These are phyloP conservation scores for Mya arenaria DNA, from an alignment of 1,140 invertebrate species.

Conservation along the genomic window DNA sequence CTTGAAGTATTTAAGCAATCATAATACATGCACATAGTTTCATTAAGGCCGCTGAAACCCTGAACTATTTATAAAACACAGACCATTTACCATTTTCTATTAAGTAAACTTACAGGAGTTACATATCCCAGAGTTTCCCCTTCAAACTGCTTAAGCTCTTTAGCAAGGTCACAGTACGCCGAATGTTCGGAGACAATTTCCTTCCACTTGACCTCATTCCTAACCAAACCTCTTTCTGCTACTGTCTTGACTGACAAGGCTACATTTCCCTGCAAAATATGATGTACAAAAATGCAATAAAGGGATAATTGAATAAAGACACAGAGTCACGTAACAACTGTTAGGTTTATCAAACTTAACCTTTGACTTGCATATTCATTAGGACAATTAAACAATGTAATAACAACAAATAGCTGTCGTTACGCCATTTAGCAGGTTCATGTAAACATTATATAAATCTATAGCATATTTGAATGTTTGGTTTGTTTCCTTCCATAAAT, in stretches of 20 bases:
- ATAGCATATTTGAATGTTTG: too few species aligned
- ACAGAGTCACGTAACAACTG: background rate
- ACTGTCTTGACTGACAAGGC: constrained; percentile 84
- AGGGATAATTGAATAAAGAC: background rate
- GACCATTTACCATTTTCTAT: too few species aligned
- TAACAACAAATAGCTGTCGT: too few species aligned
- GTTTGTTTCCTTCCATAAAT: too few species aligned
- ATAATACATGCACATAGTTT: too few species aligned
- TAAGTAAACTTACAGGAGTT: constrained; percentile 90
- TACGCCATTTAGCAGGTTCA: too few species aligned
- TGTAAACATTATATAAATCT: too few species aligned
- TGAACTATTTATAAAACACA: too few species aligned
- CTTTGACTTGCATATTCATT: too few species aligned
- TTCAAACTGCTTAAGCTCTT: constrained; percentile 85
- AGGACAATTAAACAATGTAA: too few species aligned
- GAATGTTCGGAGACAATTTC: constrained; percentile 90
- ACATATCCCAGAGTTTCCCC: constrained; percentile 92
- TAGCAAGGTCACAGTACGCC: constrained; percentile 87
- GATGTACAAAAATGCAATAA: background rate
- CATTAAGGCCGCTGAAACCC: too few species aligned
- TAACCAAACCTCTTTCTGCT: constrained; percentile 86
- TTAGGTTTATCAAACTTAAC: background rate
- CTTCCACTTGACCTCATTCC: constrained; percentile 84
- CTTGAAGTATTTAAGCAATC: too few species aligned
- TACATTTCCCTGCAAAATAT: background rate